A percentile compares a stretch with the other conserved stretches of the same genome.
Conservation (phyloP, 2,113 vertebrate species). For the human region DNA sequence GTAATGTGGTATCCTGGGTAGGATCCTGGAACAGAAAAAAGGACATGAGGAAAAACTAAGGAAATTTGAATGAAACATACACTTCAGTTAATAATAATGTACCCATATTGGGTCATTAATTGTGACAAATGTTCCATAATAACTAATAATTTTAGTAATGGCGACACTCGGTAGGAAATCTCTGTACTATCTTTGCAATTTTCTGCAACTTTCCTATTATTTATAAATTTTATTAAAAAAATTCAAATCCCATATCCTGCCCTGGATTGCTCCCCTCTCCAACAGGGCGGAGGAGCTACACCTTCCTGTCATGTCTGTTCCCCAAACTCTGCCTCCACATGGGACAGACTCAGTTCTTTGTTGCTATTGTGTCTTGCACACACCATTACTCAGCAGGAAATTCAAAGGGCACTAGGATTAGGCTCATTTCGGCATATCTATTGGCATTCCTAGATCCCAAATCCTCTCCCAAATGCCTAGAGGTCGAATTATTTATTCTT, state of each 20-base stretch:
- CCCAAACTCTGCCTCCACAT: not conserved
- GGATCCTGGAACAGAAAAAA: not conserved
- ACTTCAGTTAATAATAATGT: not conserved
- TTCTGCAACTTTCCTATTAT: not conserved
- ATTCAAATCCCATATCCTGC: not conserved
- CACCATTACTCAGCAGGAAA: not conserved
- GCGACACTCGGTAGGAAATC: not conserved
- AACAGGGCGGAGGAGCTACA: not conserved
- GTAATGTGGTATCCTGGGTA: not conserved
- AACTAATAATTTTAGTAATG: not conserved
- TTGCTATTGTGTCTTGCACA: not conserved
- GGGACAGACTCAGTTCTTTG: not conserved
- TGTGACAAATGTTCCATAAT: not conserved
- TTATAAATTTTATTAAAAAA: not conserved
- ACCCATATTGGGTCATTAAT: not conserved
- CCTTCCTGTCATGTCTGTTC: rapidly evolving
- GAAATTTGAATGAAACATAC: not conserved
- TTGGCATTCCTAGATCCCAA: not conserved
- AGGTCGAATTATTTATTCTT: not conserved
- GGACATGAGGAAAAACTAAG: not conserved
- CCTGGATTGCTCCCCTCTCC: not conserved
- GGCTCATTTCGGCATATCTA: not conserved
- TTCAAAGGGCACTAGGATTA: not conserved
- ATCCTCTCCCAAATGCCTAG: not conserved
- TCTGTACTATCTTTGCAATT: not conserved